phyloP scores from a whole-genome alignment of 1,140 invertebrate genomes.

The Hestina assimilis region DNA sequence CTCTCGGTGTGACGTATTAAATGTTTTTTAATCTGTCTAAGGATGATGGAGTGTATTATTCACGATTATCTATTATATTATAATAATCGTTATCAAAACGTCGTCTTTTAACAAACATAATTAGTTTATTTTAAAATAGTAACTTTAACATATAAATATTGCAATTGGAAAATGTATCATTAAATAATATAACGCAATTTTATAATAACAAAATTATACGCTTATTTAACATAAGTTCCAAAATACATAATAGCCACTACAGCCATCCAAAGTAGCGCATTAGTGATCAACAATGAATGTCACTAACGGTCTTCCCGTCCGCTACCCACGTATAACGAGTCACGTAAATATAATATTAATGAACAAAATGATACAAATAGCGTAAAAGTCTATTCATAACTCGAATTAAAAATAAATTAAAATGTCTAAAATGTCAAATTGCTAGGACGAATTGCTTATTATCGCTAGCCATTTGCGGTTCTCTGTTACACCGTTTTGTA shows the following conservation, averaged over 20 bases:
- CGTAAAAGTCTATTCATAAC: constrained; percentile 72
- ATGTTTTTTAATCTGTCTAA: constrained; percentile 27
- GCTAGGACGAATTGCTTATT: constrained; percentile 49
- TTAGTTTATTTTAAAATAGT: no score
- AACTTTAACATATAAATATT: no score
- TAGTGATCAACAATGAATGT: constrained; percentile 34
- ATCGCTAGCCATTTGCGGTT: constrained; percentile 18
- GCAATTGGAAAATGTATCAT: no score
- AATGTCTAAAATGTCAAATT: constrained; percentile 67
- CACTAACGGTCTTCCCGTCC: constrained; percentile 37
- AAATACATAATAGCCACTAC: constrained; percentile 2
- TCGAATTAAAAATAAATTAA: constrained; percentile 73
- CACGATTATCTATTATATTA: background rate
- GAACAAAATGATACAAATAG: constrained; percentile 73
- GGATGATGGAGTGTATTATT: background rate
- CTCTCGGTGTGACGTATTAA: constrained; percentile 52
- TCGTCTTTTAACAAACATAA: no score
- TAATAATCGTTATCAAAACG: constrained; percentile 1
- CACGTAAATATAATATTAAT: constrained; percentile 68
- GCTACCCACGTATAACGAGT: constrained; percentile 54
- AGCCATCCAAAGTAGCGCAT: no score
- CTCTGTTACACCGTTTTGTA: constrained; percentile 39
- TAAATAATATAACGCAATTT: no score
- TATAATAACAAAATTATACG: no score
- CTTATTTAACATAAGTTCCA: background rate